Evolutionary conservation across 1,140 invertebrate species (phyloP).

Genomic region (Drosophila sechellia): DNA sequence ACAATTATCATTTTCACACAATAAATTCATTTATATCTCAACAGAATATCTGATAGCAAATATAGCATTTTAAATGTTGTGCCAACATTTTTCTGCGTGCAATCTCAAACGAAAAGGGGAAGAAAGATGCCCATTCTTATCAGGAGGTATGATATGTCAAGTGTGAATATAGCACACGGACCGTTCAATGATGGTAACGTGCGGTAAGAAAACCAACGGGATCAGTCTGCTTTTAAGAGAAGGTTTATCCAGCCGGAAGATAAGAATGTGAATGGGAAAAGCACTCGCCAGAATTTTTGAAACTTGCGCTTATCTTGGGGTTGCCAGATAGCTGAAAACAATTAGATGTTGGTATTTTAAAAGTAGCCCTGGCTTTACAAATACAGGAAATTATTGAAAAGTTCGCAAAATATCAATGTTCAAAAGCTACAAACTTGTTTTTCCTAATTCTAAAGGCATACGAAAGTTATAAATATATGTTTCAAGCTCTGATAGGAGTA

Average conservation of each 20-base stretch:
- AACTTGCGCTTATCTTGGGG: slow-evolving; percentile 3
- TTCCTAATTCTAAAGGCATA: too few relatives aligned
- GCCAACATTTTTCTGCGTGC: not conserved
- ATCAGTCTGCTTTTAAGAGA: slow-evolving; percentile 39
- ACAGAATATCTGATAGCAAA: too few relatives aligned
- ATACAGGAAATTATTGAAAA: too few relatives aligned
- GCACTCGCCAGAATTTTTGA: not conserved
- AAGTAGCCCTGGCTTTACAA: too few relatives aligned
- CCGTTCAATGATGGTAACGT: slow-evolving; percentile 60
- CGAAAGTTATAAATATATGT: too few relatives aligned
- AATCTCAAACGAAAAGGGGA: not conserved
- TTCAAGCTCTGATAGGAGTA: too few relatives aligned
- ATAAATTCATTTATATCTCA: too few relatives aligned
- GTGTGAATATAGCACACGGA: slow-evolving; percentile 47
- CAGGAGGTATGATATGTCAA: slow-evolving; percentile 11
- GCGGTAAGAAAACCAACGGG: slow-evolving; percentile 30
- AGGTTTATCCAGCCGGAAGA: slow-evolving; percentile 5
- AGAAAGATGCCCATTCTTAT: slow-evolving; percentile 23
- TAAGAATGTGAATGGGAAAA: slow-evolving; percentile 1
- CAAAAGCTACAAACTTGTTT: too few relatives aligned
- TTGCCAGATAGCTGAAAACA: slow-evolving; percentile 16
- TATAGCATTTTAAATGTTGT: too few relatives aligned
- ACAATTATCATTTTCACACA: too few relatives aligned
- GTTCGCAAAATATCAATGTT: too few relatives aligned
- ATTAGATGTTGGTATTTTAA: not conserved